Base-by-base conservation (phyloP, 92 coral and sea anemone species). In the Muricea muricata region DNA sequence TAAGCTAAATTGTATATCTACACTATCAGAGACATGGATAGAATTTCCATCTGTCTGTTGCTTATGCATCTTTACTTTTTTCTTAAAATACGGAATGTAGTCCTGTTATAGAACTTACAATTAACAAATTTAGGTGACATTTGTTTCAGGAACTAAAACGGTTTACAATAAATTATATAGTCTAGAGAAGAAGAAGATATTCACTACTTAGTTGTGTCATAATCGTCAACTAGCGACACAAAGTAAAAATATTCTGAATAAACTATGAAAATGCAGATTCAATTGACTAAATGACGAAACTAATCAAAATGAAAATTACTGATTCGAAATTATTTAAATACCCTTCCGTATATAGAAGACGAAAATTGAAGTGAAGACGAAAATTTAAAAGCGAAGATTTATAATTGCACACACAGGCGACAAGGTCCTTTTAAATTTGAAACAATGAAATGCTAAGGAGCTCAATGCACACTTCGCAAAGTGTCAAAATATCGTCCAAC, bases 11-110 rank as follows among this genome's bases (percentile, higher is more conserved):
- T 54, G 13, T 54, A 69, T 41, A 32, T 35, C 52, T 32, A 34
- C 75, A 69, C 46, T 34, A 32, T 41, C 75, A 6, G 20, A 24
- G 42, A 29, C 42, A 15, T 69, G 23, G 75, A 41, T 35, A 50
- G 40, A 69, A 69, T 61, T 61, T 7, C 68, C 68, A 61, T 61
- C 68, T 61, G 48, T 69, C 35, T 32, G 39, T 20, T 35, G 17
- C 34, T 30, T 61, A 52, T 52, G 20, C 20, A 18, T 18, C 60
- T 18, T 52, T 9, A 18, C 15, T 52, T 18, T 52, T 52, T 52
- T 10, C 20, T 52, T 20, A 52, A 52, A 52, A 52, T 52, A 52
- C 60, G 24, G 60, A 20, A 1, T 45, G 12, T 45, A 12, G 15
- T 45, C 9, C 50, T 45, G 50, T 13, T 17, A 45, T 45, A 45